Evolutionary conservation across 2,113 vertebrate species (phyloP).

Genomic region (Emydura subglobosa): DNA sequence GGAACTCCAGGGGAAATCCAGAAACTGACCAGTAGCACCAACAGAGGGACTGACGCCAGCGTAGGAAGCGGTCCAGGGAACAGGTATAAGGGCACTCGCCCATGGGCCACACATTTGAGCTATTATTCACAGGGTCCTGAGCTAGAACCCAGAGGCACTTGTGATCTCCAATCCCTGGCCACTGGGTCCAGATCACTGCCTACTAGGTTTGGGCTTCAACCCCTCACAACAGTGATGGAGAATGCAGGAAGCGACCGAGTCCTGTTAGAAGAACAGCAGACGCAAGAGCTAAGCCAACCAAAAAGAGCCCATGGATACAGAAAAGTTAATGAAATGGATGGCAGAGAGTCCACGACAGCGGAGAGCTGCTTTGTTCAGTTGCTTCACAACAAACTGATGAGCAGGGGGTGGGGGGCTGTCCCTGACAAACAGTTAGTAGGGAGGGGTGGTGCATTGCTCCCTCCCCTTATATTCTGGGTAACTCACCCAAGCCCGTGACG

Average conservation of each 20-base stretch:
- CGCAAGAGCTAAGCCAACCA: not conserved
- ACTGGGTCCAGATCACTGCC: not conserved
- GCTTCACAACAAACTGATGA: not conserved
- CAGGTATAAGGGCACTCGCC: not conserved
- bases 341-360: not conserved
- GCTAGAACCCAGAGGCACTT: not conserved
- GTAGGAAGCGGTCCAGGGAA: not conserved
- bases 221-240: too few relatives aligned
- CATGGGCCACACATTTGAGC: not conserved
- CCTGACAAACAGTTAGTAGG: not conserved
- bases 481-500: not conserved
- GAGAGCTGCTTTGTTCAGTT: not conserved
- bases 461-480: not conserved
- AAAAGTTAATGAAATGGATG: not conserved
- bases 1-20: not conserved
- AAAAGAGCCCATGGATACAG: not conserved
- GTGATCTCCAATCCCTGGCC: too few relatives aligned
- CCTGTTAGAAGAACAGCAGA: not conserved
- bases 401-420: not conserved
- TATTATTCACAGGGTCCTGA: not conserved
- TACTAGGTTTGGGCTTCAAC: not conserved
- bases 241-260: not conserved
- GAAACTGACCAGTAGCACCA: not conserved
- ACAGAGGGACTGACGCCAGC: not conserved
- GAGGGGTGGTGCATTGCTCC: not conserved